phyloP scores from a whole-genome alignment of 2,797 vertebrate genomes.

The Sparidentex hasta region DNA sequence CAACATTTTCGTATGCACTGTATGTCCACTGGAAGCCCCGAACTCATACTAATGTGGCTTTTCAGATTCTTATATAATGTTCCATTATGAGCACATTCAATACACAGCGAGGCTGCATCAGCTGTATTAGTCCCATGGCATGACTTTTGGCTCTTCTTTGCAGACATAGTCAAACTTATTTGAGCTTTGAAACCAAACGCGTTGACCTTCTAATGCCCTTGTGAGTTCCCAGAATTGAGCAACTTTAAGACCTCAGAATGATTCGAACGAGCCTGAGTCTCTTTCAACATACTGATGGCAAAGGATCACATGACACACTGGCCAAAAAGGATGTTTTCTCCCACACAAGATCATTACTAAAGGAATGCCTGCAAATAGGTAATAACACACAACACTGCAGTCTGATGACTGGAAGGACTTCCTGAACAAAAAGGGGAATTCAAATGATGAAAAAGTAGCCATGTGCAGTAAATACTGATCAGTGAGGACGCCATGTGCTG shows the following conservation, averaged over 20 bases:
- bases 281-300: background rate
- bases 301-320: background rate
- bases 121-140: background rate
- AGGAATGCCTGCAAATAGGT: background rate
- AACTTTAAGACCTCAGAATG: background rate
- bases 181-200: conserved; percentile 1
- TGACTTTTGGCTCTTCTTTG: background rate
- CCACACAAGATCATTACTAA: background rate
- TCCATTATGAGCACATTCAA: background rate
- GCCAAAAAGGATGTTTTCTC: background rate
- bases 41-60: background rate
- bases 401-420: too few relatives aligned
- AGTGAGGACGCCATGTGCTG: too few relatives aligned
- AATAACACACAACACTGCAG: too few relatives aligned
- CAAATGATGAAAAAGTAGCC: too few relatives aligned
- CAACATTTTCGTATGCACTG: background rate
- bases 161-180: conserved; percentile 1
- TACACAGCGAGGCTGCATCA: background rate
- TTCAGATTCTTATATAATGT: background rate
- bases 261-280: background rate
- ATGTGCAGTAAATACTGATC: too few relatives aligned
- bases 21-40: background rate
- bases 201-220: background rate
- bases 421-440: too few relatives aligned
- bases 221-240: background rate